phyloP scores from a whole-genome alignment of 2,888 invertebrate species.

The Altica lythri region DNA sequence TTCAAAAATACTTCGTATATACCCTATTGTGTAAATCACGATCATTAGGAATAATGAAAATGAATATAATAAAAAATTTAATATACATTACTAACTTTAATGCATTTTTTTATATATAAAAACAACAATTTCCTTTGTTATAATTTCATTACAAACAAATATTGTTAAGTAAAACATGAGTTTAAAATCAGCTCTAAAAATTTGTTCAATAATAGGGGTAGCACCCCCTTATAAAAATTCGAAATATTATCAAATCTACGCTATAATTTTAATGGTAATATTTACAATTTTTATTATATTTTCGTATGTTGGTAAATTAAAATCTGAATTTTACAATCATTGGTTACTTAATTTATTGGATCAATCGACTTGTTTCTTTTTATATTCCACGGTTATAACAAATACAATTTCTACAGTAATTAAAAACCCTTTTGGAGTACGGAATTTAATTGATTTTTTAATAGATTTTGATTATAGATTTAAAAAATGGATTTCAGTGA shows the following conservation, averaged over 20 bases:
- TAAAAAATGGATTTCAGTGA: neutral
- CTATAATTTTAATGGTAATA: neutral
- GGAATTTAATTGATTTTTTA: neutral
- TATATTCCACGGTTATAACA: constrained; percentile 7
- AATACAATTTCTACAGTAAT: neutral
- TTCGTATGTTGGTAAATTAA: constrained; percentile 13
- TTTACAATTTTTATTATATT: neutral
- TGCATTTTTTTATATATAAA: too few species aligned
- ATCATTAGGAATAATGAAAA: too few species aligned
- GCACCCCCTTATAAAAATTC: neutral
- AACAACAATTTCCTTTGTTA: too few species aligned
- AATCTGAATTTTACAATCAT: neutral
- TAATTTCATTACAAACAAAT: neutral
- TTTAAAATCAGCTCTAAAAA: neutral
- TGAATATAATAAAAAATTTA: too few species aligned
- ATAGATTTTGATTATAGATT: neutral
- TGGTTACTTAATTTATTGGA: constrained; percentile 9
- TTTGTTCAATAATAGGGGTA: constrained; percentile 1
- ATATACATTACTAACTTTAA: too few species aligned
- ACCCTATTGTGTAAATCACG: too few species aligned
- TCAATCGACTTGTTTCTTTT: constrained; percentile 12
- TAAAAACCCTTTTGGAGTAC: neutral
- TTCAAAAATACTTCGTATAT: too few species aligned
- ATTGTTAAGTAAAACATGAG: neutral
- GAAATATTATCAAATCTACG: neutral